Evolutionary conservation across 1,140 invertebrate genomes (phyloP).

Genomic region (Potamilus streckersoni): DNA sequence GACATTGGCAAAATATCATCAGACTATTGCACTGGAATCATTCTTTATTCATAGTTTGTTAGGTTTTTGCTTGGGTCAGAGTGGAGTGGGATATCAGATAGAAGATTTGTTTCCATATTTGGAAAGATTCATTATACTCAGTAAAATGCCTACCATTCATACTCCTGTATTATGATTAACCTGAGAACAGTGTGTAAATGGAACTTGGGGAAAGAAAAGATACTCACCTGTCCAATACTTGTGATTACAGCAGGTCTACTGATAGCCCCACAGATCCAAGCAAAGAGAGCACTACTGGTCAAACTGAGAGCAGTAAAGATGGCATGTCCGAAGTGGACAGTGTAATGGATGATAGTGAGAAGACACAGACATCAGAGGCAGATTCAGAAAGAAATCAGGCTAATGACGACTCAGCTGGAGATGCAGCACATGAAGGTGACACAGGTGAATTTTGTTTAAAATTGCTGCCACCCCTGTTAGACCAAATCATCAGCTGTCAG

Average conservation of each 20-base stretch:
- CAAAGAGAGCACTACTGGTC: conserved; percentile 43
- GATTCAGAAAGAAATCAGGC: conserved; percentile 45
- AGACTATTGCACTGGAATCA: too few relatives aligned
- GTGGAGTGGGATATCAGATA: too few relatives aligned
- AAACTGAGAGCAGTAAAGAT: conserved; percentile 37
- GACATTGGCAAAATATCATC: too few relatives aligned
- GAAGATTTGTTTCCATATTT: too few relatives aligned
- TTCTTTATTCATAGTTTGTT: too few relatives aligned
- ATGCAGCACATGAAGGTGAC: conserved; percentile 9
- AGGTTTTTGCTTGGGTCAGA: too few relatives aligned
- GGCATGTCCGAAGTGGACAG: conserved; percentile 54
- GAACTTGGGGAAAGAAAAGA: too few relatives aligned
- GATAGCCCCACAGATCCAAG: conserved; percentile 18
- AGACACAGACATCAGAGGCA: conserved; percentile 59
- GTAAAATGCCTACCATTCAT: too few relatives aligned
- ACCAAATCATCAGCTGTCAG: neutral
- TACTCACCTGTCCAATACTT: too few relatives aligned
- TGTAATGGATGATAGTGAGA: conserved; percentile 59
- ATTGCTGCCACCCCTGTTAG: neutral
- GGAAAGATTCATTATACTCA: too few relatives aligned
- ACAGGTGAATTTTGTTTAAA: neutral
- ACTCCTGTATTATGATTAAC: too few relatives aligned
- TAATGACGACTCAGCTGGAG: conserved; percentile 39
- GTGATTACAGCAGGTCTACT: neutral
- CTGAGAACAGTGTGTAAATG: too few relatives aligned